These are phyloP conservation scores for Oryzias melastigma DNA, from an alignment of 2,113 vertebrate genomes.

Conservation along the genomic window DNA sequence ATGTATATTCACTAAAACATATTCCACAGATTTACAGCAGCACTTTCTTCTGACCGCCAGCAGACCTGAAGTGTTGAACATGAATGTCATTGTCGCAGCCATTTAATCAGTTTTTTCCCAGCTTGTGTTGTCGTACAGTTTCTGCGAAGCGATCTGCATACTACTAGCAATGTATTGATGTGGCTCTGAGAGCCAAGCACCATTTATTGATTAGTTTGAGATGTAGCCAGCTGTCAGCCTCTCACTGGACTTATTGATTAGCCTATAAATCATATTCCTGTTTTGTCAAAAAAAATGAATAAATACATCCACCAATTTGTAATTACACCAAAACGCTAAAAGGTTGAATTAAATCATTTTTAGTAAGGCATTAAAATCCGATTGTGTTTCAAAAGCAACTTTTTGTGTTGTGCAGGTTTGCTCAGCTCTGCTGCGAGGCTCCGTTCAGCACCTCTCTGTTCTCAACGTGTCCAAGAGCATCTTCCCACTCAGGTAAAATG, in stretches of 20 bases:
- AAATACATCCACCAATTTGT: conserved; percentile 5
- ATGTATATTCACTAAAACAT: background rate
- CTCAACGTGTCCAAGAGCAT: conserved; percentile 69
- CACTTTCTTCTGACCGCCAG: background rate
- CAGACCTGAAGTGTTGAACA: background rate
- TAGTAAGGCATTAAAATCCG: background rate
- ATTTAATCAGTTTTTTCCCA: conserved; percentile 31
- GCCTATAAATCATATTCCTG: conserved; percentile 38
- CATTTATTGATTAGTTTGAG: conserved; percentile 63
- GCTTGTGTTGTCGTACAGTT: conserved; percentile 13
- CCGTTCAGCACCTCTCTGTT: conserved; percentile 63
- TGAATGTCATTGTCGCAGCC: conserved; percentile 26
- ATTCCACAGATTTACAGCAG: background rate
- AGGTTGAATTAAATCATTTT: background rate
- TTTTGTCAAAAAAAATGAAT: background rate
- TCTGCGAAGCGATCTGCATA: conserved; percentile 28
- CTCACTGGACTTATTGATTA: conserved; percentile 54
- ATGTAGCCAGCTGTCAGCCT: conserved; percentile 63
- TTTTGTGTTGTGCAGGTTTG: conserved; percentile 55
- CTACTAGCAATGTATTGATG: conserved; percentile 56
- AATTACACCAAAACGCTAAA: background rate
- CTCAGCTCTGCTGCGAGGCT: conserved; percentile 69
- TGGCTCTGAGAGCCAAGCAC: conserved; percentile 36
- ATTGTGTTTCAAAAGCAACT: background rate
- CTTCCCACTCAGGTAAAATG: conserved; percentile 68